Percentiles rank a stretch among this genome's conserved stretches.
Conservation (phyloP, 2,113 vertebrate genomes). For the Circaetus gallicus region DNA sequence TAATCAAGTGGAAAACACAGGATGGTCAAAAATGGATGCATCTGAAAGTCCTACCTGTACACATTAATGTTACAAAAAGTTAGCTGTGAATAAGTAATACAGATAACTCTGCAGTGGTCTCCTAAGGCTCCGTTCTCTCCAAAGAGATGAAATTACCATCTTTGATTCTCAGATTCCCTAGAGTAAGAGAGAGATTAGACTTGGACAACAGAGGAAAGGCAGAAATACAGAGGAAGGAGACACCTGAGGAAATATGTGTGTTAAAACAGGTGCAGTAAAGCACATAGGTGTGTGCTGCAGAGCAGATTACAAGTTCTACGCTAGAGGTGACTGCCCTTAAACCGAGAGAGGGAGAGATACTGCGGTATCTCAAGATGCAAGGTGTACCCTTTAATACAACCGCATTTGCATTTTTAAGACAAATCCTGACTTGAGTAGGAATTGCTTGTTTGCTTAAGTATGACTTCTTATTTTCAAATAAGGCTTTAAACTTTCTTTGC, state of each 20-base stretch:
- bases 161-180: not conserved
- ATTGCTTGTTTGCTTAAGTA: not conserved
- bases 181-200: not conserved
- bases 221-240: not conserved
- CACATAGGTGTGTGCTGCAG: not conserved
- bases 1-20: not conserved
- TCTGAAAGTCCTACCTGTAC: not conserved
- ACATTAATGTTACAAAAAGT: accelerated
- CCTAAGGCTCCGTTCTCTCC: not conserved
- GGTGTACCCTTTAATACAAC: not conserved
- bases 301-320: accelerated
- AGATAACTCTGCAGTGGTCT: not conserved
- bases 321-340: not conserved
- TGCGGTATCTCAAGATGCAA: not conserved
- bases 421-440: not conserved
- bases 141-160: not conserved
- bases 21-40: not conserved
- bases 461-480: not conserved
- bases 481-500: not conserved
- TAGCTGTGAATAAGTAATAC: not conserved
- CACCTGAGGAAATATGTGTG: not conserved
- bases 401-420: not conserved
- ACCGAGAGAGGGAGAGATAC: accelerated
- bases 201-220: not conserved
- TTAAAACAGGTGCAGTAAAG: not conserved